Percentiles rank a stretch among this genome's conserved stretches.
phyloP scores from a whole-genome alignment of 2,888 invertebrate genomes.

The Andrena trimmerana region DNA sequence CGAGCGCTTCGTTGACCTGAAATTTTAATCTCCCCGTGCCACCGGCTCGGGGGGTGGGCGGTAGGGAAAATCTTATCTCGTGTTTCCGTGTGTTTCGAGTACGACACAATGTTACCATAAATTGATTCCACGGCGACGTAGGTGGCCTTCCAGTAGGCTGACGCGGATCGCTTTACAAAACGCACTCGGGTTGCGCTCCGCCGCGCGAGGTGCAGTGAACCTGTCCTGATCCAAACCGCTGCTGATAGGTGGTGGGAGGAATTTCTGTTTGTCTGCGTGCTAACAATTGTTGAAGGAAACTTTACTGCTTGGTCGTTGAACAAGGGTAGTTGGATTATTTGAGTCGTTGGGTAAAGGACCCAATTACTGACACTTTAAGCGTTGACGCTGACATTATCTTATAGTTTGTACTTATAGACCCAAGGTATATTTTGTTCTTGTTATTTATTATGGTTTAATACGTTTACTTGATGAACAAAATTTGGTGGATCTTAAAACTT shows the following conservation, averaged over 20 bases:
- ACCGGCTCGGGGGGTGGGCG: background rate
- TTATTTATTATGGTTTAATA: too few species aligned
- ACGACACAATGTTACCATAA: constrained; percentile 66
- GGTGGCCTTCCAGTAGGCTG: constrained; percentile 30
- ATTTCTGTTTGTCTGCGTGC: background rate
- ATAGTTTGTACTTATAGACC: too few species aligned
- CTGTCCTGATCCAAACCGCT: background rate
- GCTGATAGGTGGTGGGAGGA: background rate
- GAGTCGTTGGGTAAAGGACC: too few species aligned
- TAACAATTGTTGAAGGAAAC: too few species aligned
- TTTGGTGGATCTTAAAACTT: too few species aligned
- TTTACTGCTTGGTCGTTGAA: too few species aligned
- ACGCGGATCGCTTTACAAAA: constrained; percentile 53
- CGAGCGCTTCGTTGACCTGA: constrained; percentile 12
- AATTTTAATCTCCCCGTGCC: background rate
- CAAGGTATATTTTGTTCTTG: too few species aligned
- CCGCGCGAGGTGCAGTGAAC: constrained; percentile 32
- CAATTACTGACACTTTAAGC: too few species aligned
- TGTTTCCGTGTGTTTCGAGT: constrained; percentile 21
- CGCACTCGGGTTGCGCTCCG: constrained; percentile 32
- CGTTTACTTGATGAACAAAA: too few species aligned
- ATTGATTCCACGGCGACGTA: constrained; percentile 55
- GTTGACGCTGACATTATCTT: too few species aligned
- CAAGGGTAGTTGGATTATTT: too few species aligned
- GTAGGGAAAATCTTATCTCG: constrained; percentile 43